Evolutionary conservation across 2,797 vertebrate species (phyloP).

Genomic region (Ctenopoma multispine): DNA sequence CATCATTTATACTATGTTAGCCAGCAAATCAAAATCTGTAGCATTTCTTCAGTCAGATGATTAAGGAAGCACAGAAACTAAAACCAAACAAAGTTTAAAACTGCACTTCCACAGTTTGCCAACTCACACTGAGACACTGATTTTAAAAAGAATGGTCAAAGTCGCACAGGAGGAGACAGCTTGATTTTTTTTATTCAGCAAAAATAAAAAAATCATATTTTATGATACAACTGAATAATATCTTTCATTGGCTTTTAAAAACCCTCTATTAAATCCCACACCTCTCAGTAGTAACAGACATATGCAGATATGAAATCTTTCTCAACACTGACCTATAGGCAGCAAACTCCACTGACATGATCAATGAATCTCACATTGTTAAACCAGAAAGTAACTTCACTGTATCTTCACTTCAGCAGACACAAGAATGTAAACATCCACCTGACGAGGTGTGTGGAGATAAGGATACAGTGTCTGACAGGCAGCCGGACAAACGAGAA

Average conservation of each 20-base stretch:
- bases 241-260: neutral
- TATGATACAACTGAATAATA: neutral
- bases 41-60: neutral
- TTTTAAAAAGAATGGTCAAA: neutral
- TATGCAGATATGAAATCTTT: neutral
- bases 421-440: constrained; percentile 35
- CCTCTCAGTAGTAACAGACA: neutral
- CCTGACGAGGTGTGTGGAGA: neutral
- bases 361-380: neutral
- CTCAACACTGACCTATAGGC: accelerated
- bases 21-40: neutral
- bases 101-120: neutral
- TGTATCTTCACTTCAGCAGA: neutral
- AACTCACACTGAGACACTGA: too few species aligned
- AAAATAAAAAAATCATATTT: neutral
- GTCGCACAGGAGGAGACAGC: neutral
- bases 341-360: neutral
- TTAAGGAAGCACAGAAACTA: neutral
- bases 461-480: constrained; percentile 2
- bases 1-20: neutral
- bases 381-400: neutral
- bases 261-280: neutral
- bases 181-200: too few species aligned
- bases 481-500: constrained; percentile 77
- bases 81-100: neutral